Evolutionary conservation across 2,797 vertebrate genomes (phyloP).

Genomic region (Graptemys geographica): DNA sequence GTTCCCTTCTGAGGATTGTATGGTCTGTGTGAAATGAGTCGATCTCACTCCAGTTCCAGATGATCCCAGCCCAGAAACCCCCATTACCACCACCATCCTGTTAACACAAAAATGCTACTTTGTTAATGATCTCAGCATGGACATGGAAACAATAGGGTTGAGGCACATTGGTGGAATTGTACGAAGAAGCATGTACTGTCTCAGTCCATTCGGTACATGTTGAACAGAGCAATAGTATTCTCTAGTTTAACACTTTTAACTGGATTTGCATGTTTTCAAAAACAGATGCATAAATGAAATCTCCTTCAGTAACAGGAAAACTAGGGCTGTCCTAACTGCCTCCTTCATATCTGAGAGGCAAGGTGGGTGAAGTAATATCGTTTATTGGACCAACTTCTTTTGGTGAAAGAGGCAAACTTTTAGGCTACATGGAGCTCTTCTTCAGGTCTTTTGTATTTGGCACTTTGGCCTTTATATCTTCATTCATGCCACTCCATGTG

Average conservation of each 20-base stretch:
- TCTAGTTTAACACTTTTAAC: background rate
- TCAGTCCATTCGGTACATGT: background rate
- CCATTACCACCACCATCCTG: background rate
- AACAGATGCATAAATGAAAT: background rate
- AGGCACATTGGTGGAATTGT: background rate
- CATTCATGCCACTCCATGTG: background rate
- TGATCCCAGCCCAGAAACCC: background rate
- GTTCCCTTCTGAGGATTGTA: background rate
- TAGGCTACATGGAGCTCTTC: too few species aligned
- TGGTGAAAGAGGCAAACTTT: background rate
- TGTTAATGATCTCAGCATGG: background rate
- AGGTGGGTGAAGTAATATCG: background rate
- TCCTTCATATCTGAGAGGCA: background rate
- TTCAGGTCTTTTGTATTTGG: background rate
- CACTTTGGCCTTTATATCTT: fast-evolving
- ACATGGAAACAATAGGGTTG: background rate
- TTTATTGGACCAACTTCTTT: background rate
- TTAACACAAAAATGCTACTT: background rate
- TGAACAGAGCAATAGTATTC: background rate
- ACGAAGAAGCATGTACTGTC: background rate
- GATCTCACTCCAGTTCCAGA: conserved; percentile 2
- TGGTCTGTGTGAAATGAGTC: conserved; percentile 38
- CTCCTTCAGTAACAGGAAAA: background rate
- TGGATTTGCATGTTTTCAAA: background rate
- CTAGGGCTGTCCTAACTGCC: background rate